phyloP scores from a whole-genome alignment of 2,113 vertebrate species.

The Pseudopodoces humilis region DNA sequence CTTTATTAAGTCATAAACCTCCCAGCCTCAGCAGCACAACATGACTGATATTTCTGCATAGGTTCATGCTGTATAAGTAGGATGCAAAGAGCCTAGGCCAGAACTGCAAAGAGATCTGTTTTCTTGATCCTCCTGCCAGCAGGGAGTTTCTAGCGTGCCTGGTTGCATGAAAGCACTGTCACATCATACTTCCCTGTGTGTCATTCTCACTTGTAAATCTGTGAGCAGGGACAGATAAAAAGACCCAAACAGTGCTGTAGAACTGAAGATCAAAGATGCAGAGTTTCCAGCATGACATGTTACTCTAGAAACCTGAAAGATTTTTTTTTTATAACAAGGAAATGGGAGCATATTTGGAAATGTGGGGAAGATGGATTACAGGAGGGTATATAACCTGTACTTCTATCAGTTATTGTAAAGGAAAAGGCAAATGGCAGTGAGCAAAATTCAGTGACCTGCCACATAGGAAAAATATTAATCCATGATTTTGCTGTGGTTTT shows the following conservation, averaged over 20 bases:
- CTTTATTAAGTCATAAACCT: neutral
- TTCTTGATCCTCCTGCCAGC: neutral
- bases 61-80: neutral
- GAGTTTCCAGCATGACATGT: neutral
- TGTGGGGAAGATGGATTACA: neutral
- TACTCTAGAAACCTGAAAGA: neutral
- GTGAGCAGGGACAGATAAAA: neutral
- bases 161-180: neutral
- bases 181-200: neutral
- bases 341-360: neutral
- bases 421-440: neutral
- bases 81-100: neutral
- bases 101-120: neutral
- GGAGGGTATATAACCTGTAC: neutral
- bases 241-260: neutral
- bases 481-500: neutral
- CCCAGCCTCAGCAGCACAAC: neutral
- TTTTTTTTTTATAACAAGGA: neutral
- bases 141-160: rapidly evolving
- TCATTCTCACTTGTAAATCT: neutral
- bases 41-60: neutral
- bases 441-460: neutral
- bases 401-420: neutral
- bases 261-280: neutral
- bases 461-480: neutral